Conservation (phyloP, 2,888 invertebrate species). For the Geophilus truncorum region DNA sequence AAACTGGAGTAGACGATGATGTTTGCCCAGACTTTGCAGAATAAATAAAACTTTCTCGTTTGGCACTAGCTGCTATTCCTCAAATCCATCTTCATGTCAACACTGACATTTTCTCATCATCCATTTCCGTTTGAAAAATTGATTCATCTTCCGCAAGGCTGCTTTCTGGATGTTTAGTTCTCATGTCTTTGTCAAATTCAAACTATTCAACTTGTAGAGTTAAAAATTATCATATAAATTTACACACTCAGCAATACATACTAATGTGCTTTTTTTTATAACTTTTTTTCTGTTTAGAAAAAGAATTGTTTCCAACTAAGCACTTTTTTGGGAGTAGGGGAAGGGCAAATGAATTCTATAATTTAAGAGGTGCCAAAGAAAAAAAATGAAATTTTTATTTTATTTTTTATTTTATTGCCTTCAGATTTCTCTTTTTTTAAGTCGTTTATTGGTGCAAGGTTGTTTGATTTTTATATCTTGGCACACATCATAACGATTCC, state of each 20-base stretch:
- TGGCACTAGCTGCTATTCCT: slow-evolving; percentile 1
- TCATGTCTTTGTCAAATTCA: slow-evolving; percentile 10
- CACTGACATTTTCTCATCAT: slow-evolving; percentile 21
- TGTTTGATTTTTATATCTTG: slow-evolving; percentile 20
- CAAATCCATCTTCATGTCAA: slow-evolving; percentile 20
- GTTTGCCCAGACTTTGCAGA: background rate
- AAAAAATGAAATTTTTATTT: background rate
- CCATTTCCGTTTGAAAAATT: slow-evolving; percentile 27
- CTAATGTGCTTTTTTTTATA: background rate
- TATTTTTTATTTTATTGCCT: background rate
- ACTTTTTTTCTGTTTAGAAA: background rate
- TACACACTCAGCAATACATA: background rate
- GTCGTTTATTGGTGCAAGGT: slow-evolving; percentile 7
- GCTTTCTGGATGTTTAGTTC: slow-evolving; percentile 12
- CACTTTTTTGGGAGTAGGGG: background rate
- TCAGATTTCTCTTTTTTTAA: background rate
- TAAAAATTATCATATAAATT: background rate
- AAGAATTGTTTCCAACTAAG: background rate
- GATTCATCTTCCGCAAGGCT: slow-evolving; percentile 25
- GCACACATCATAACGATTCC: slow-evolving; percentile 15
- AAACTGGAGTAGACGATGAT: background rate
- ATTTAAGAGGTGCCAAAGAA: background rate
- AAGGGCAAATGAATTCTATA: background rate
- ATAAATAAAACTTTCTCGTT: slow-evolving; percentile 14
- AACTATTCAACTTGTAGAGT: background rate